A percentile compares a stretch with the other conserved stretches of the same genome.
Evolutionary conservation across 1,140 invertebrate species (phyloP).

Genomic region (Batillaria attramentaria): DNA sequence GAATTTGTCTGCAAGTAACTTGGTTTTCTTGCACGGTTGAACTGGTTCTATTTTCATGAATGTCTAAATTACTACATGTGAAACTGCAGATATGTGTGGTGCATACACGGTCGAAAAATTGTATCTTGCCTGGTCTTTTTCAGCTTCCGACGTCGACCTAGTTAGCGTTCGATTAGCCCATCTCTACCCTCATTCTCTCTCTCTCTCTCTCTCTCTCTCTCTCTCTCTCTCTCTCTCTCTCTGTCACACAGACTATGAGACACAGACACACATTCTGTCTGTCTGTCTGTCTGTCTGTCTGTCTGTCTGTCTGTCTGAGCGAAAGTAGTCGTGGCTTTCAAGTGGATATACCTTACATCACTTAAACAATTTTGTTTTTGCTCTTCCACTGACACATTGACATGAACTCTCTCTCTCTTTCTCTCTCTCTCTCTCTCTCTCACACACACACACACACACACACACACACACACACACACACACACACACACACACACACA

Average conservation of each 20-base stretch:
- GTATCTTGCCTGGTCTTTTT: too few species aligned
- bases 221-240: background rate
- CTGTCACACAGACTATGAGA: background rate
- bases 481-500: background rate
- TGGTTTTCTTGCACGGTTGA: too few species aligned
- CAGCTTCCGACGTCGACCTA: too few species aligned
- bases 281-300: background rate
- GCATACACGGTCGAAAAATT: too few species aligned
- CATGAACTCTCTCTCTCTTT: background rate
- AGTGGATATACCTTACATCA: too few species aligned
- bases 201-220: background rate
- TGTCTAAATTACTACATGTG: too few species aligned
- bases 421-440: constrained; percentile 5
- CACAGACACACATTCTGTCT: background rate
- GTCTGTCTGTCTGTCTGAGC: background rate
- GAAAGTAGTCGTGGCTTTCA: background rate
- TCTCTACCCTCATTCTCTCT: background rate
- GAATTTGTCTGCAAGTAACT: too few species aligned
- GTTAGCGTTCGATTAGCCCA: too few species aligned
- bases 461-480: background rate
- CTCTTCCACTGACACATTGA: background rate
- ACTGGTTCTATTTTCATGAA: too few species aligned
- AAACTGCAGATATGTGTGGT: too few species aligned
- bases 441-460: constrained; percentile 5
- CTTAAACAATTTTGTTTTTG: background rate